Evolutionary conservation across 2,888 invertebrate species (phyloP), one percentile per base, ranked within the genome.

Genomic region (Drosophila heteroneura): DNA sequence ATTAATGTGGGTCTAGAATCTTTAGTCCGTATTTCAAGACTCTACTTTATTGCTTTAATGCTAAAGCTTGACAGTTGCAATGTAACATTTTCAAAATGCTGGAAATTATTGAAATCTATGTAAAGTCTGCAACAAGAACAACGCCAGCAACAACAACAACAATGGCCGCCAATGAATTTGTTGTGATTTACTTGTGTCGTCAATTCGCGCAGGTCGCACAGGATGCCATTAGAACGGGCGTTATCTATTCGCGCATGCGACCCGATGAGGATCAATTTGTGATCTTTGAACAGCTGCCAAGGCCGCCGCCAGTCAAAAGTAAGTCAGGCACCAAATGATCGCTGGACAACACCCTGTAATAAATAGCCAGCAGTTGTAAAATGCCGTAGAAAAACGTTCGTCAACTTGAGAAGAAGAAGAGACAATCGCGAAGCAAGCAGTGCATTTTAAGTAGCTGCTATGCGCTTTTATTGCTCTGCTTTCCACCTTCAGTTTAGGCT

Each of bases 61-160:
- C 0, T 14, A 44, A 44, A 22, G 4, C 22, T 22, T 7, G 14
- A 22, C 14, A 47, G 22, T 22, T 47, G 44, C 4, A 16, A 26
- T 9, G 5, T 2, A 47, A 47, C 16, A 26, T 47, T 26, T 14
- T 19, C 4, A 26, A 37, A 53, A 82, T 81, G 70, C 79, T 91
- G 76, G 91, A 92, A 79, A 61, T 76, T 22, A 81, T 93, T 49
- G 83, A 91, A 80, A 92, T 93, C 59, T 92, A 89, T 81, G 44
- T 58, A 9, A 58, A 58, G 16, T 12, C 32, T 32, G 22, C 32
- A n/a, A 10, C 65, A 26, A 41, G 7, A 10, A 2, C 28, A 49
- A 49, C 22, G 3, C 44, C 19, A 12, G 1, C 30, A 22, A 10
- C 32, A 49, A 54, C 16, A 35, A 4, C 37, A 12, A 19, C 22